Evolutionary conservation across 1,140 invertebrate genomes (phyloP).

Genomic region (Pseudobourletiella spinata): DNA sequence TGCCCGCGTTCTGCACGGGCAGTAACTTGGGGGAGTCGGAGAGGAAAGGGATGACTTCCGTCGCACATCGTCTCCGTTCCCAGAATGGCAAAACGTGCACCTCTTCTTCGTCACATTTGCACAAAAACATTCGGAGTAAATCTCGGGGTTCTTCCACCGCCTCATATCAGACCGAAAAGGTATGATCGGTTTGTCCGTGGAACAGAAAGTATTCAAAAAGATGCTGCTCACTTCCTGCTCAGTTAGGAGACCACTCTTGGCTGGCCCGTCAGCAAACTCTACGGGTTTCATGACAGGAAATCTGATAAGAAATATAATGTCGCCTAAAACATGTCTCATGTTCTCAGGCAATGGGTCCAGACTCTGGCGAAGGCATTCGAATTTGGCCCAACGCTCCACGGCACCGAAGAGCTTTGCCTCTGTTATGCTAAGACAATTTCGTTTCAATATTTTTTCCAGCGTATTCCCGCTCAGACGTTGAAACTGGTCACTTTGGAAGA

Average conservation of each 20-base stretch:
- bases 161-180: background rate
- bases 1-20: background rate
- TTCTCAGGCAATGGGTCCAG: conserved; percentile 57
- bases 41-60: background rate
- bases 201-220: background rate
- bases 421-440: conserved; percentile 69
- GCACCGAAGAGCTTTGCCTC: conserved; percentile 72
- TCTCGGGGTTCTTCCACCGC: background rate
- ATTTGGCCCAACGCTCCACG: conserved; percentile 59
- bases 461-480: conserved; percentile 47
- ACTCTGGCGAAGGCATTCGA: conserved; percentile 60
- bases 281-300: conserved; percentile 49
- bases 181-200: background rate
- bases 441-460: conserved; percentile 65
- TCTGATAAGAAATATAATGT: conserved; percentile 61
- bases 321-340: conserved; percentile 58
- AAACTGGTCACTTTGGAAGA: background rate
- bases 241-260: background rate
- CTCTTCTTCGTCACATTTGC: background rate
- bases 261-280: background rate
- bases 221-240: background rate
- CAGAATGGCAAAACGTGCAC: background rate
- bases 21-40: background rate
- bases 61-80: background rate
- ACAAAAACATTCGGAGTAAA: background rate